Base-by-base conservation (phyloP, 2,113 vertebrate genomes). In the Phylloscopus trochilus region DNA sequence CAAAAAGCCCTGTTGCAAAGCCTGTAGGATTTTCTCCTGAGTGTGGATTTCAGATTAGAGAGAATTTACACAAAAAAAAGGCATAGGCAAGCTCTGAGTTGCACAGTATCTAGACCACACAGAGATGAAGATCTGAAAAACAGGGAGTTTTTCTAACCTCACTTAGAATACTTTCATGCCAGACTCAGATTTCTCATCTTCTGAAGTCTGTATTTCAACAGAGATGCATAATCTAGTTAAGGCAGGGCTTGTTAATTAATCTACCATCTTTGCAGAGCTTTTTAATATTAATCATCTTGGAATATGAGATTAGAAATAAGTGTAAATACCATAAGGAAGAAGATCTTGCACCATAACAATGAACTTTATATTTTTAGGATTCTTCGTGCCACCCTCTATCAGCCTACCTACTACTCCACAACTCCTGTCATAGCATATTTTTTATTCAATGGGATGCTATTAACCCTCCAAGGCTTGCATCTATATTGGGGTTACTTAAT, bases 401-500 rank as follows among this genome's bases (percentile, higher is more conserved):
- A 98, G 52, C 99, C 99, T 3, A 59, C 98, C 5, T 82, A 97
- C 46, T 97, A 98, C 82, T 95, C 95, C 98, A 98, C 74, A 7
- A 98, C 87, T 2, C 97, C 98, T 24, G 99, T 99, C 95, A 98
- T 99, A 88, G 99, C 99, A 0, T 99, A 99, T 95, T 98, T 99
- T 95, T 97, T 99, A 76, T 99, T 99, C 97, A 99, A 99, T 24
- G 95, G 97, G 41, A 97, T 98, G 95, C 98, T 99, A 41, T 70
- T 99, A 90, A 33, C 97, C 41, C 98, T 99, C 10, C 98, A 99
- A 89, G 93, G 97, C 67, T 98, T 99, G 47, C 99, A 99, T 87
- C 66, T 99, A 13, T 99, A 99, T 97, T 99, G 99, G 99, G 98
- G 98, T 13, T 99, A 98, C 80, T 98, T 99, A 67, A 98, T 99